Evolutionary conservation across 2,797 vertebrate genomes (phyloP).

Genomic region (Nothura maculosa): DNA sequence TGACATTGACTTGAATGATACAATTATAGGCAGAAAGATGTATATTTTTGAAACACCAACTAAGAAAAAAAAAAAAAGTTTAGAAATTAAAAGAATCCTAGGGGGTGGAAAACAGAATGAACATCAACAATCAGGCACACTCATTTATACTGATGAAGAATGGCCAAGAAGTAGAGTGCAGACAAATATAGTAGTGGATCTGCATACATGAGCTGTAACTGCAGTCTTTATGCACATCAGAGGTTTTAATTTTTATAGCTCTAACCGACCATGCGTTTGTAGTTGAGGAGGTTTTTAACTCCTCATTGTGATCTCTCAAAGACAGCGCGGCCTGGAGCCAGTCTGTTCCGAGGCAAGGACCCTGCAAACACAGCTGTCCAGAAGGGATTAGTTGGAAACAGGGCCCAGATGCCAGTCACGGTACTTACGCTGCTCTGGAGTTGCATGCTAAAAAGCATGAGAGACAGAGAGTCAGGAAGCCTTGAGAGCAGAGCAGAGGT

Average conservation of each 20-base stretch:
- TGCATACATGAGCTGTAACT: background rate
- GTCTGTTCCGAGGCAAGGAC: background rate
- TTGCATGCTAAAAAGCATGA: background rate
- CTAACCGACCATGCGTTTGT: background rate
- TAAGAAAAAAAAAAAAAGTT: slow-evolving; percentile 2
- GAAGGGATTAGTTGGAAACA: background rate
- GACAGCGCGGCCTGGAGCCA: background rate
- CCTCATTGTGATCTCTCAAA: background rate
- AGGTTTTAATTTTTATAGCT: background rate
- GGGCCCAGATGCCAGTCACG: background rate
- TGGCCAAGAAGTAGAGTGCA: background rate
- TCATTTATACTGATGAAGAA: background rate
- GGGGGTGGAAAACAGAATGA: background rate
- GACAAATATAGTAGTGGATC: background rate
- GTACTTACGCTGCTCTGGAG: background rate
- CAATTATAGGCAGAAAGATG: slow-evolving; percentile 42
- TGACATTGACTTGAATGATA: background rate
- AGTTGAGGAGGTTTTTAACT: background rate
- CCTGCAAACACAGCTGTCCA: background rate
- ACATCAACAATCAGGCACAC: background rate
- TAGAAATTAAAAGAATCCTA: background rate
- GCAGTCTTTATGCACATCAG: background rate
- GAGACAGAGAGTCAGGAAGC: background rate
- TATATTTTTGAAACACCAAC: slow-evolving; percentile 31
- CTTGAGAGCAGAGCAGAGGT: background rate